These are phyloP conservation scores for Gastrophryne carolinensis DNA, from an alignment of 2,797 vertebrate species.

Conservation along the genomic window DNA sequence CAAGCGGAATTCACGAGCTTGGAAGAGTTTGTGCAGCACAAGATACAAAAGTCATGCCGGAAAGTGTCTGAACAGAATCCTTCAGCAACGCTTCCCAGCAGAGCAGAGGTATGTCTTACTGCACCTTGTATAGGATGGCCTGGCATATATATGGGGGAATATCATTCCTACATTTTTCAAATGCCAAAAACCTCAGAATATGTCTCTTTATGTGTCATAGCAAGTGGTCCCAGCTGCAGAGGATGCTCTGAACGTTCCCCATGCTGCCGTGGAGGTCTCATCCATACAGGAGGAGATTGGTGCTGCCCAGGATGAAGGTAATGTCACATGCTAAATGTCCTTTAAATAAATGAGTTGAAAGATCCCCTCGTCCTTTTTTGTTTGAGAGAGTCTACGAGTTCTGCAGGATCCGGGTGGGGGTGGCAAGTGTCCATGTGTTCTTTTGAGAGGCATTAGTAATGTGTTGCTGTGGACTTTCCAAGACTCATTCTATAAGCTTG, in stretches of 20 bases:
- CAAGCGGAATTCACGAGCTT: slow-evolving; percentile 87
- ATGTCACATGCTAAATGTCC: not conserved
- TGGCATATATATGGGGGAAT: too few relatives aligned
- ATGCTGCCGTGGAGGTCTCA: slow-evolving; percentile 71
- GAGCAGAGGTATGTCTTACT: slow-evolving; percentile 62
- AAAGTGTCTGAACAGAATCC: slow-evolving; percentile 62
- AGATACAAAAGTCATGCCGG: slow-evolving; percentile 84
- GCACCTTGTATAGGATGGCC: too few relatives aligned
- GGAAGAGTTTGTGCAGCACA: slow-evolving; percentile 95
- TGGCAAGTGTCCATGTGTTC: too few relatives aligned
- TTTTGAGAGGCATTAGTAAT: too few relatives aligned
- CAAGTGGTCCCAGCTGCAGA: slow-evolving; percentile 66
- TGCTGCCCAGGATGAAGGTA: slow-evolving; percentile 64
- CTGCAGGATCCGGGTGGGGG: too few relatives aligned
- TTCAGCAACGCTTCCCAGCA: slow-evolving; percentile 43
- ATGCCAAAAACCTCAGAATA: too few relatives aligned
- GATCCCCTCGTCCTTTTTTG: not conserved
- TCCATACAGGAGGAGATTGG: slow-evolving; percentile 65
- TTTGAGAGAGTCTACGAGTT: too few relatives aligned
- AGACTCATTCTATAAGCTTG: too few relatives aligned
- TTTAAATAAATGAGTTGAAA: too few relatives aligned
- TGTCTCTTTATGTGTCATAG: slow-evolving; percentile 31
- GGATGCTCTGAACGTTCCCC: slow-evolving; percentile 70
- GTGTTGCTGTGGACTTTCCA: too few relatives aligned
- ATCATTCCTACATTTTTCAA: too few relatives aligned